Evolutionary conservation across 2,113 vertebrate genomes (phyloP).

Genomic region (Sander vitreus): DNA sequence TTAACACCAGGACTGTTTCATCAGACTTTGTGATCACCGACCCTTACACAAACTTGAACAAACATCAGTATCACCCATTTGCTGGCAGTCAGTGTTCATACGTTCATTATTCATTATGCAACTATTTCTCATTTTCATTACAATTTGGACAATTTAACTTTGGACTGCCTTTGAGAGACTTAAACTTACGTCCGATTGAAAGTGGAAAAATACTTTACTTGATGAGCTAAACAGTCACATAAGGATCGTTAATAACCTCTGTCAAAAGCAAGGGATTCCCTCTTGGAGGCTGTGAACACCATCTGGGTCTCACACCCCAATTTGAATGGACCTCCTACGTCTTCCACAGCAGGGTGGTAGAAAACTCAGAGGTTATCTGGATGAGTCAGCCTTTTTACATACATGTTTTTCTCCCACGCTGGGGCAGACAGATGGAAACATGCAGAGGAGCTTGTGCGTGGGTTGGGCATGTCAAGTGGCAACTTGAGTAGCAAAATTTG

Average conservation of each 20-base stretch:
- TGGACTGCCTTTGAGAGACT: background rate
- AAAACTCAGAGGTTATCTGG: constrained; percentile 51
- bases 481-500: constrained; percentile 36
- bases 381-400: constrained; percentile 66
- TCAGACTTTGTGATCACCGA: background rate
- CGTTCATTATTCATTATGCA: background rate
- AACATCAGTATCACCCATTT: background rate
- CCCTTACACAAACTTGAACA: background rate
- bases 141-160: background rate
- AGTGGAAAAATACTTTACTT: constrained; percentile 3
- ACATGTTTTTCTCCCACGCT: constrained; percentile 43
- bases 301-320: constrained; percentile 25
- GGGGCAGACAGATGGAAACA: constrained; percentile 43
- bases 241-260: constrained; percentile 9
- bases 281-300: constrained; percentile 12
- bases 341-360: constrained; percentile 36
- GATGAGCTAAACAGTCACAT: background rate
- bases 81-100: background rate
- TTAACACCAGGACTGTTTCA: background rate
- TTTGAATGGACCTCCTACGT: constrained; percentile 48
- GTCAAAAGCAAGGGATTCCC: constrained; percentile 43
- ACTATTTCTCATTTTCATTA: background rate
- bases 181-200: background rate
- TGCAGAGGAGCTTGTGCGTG: constrained; percentile 42
- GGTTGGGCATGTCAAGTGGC: constrained; percentile 39